Evolutionary conservation across 2,113 vertebrate species (phyloP).

Genomic region (Bungarus multicinctus): DNA sequence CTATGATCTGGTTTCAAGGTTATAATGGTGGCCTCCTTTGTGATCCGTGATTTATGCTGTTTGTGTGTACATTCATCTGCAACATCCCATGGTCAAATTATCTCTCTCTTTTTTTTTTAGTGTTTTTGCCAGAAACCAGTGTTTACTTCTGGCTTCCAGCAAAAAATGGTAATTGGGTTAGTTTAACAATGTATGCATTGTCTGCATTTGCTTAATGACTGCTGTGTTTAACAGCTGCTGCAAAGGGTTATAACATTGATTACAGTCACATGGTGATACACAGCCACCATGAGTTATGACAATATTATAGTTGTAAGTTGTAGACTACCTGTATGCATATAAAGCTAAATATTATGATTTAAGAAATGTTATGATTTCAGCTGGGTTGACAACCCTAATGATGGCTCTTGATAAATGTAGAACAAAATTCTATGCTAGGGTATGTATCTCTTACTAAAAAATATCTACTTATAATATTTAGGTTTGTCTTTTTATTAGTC

Average conservation of each 20-base stretch:
- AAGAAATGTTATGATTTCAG: too few species aligned
- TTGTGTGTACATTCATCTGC: background rate
- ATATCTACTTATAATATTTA: too few species aligned
- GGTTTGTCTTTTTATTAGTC: too few species aligned
- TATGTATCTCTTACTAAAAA: too few species aligned
- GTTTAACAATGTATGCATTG: background rate
- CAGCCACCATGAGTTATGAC: background rate
- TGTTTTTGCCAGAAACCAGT: background rate
- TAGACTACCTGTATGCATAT: background rate
- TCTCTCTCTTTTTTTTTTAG: background rate
- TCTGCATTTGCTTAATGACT: background rate
- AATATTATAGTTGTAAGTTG: background rate
- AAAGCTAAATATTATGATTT: too few species aligned
- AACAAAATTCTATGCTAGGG: background rate
- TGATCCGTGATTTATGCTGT: background rate
- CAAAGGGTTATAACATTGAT: background rate
- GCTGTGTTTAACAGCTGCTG: background rate
- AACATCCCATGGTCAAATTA: background rate
- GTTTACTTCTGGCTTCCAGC: background rate
- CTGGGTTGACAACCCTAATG: background rate
- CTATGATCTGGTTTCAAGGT: background rate
- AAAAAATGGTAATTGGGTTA: background rate
- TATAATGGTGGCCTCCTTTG: background rate
- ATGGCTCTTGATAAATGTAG: background rate
- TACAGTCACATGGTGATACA: background rate